Evolutionary conservation across 2,797 vertebrate genomes (phyloP), one percentile per base, ranked within the genome.

Genomic region (Salmo trutta): DNA sequence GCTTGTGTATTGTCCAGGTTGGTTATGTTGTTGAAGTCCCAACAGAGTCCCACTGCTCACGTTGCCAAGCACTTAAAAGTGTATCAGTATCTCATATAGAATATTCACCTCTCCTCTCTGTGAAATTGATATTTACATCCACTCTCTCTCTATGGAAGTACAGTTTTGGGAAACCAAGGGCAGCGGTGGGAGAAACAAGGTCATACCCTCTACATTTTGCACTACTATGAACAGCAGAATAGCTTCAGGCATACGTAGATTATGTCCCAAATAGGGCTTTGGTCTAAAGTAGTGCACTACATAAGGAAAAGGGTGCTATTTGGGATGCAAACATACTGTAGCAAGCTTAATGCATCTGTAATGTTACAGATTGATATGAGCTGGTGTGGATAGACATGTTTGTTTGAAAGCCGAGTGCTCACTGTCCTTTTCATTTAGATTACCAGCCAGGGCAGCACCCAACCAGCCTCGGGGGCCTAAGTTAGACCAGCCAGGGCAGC

Each of bases 321-420:
- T 47, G 41, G 41, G 8, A 41, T 10, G 41, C 27, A 27, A 4
- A 51, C 33, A 85, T 80, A 77, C 75, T 72, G 68, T 16, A 71
- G 76, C 54, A 62, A 79, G 14, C 41, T 19, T 33, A 69, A 76
- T 70, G 12, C 76, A 19, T n/a, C 75, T 68, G 51, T 64, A 67
- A 66, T 77, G 14, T 73, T 56, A 2, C 71, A 29, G 71, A 5
- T 17, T 17, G 14, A 69, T 78, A 84, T 86, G 85, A 73, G 56
- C 83, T 27, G n/a, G 77, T 75, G 88, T 77, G 47, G 88, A 90
- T 75, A 73, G 76, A 81, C 80, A 75, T 77, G 76, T 16, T 51
- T 56, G 71, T 69, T 69, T 73, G 78, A 27, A 0, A 53, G 21
- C 15, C 16, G 3, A 27, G 21, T 6, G 21, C 51, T 65, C 41